phyloP scores from a whole-genome alignment of 2,797 vertebrate species.

The Pangasius macronema region DNA sequence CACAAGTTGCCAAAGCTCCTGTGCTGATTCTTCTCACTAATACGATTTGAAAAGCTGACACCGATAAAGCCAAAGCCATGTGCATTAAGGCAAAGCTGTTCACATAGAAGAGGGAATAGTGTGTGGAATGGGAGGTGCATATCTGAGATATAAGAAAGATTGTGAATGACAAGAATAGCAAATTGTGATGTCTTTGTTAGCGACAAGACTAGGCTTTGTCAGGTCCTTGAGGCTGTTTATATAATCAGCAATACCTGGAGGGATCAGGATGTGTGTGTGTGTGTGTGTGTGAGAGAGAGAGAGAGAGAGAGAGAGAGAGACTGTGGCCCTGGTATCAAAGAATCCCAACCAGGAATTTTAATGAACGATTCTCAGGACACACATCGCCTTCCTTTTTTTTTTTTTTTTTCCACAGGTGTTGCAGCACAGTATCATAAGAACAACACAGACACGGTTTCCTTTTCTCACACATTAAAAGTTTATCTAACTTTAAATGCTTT shows the following conservation, averaged over 20 bases:
- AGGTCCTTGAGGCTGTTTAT: conserved; percentile 76
- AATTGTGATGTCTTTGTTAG: conserved; percentile 64
- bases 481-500: background rate
- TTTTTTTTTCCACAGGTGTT: background rate
- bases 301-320: background rate
- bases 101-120: conserved; percentile 51
- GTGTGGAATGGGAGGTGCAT: conserved; percentile 43
- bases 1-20: conserved; percentile 49
- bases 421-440: background rate
- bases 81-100: conserved; percentile 69
- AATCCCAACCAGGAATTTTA: conserved; percentile 57
- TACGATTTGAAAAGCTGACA: conserved; percentile 67
- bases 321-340: conserved; percentile 54
- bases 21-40: conserved; percentile 59
- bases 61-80: conserved; percentile 65
- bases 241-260: conserved; percentile 82
- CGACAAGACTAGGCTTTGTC: conserved; percentile 68
- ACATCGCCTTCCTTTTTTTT: conserved; percentile 27
- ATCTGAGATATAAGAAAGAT: conserved; percentile 66
- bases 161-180: conserved; percentile 66
- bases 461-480: background rate
- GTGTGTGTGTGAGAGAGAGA: background rate
- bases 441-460: background rate
- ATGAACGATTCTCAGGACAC: conserved; percentile 49
- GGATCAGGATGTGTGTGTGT: conserved; percentile 68